phyloP scores from a whole-genome alignment of 2,797 vertebrate genomes.

The Brachyrhaphis roseni region DNA sequence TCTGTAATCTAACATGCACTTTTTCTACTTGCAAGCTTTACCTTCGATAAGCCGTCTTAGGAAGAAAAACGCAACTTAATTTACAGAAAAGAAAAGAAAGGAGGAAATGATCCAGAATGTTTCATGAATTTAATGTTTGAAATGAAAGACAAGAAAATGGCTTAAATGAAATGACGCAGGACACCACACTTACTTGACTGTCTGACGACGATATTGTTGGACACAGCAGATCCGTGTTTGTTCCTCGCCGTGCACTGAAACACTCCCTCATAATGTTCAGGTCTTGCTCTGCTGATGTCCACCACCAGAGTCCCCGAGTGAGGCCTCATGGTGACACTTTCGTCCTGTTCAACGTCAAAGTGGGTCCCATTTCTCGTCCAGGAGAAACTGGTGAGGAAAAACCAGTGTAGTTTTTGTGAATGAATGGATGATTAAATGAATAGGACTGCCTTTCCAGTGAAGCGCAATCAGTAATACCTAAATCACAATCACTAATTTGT shows the following conservation, averaged over 20 bases:
- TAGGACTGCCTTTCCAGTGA: not conserved
- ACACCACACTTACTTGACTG: constrained; percentile 87
- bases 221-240: constrained; percentile 91
- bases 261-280: constrained; percentile 90
- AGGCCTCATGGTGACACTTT: constrained; percentile 87
- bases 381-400: constrained; percentile 85
- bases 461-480: not conserved
- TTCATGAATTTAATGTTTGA: not conserved
- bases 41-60: constrained; percentile 72
- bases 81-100: constrained; percentile 43
- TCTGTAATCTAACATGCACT: constrained; percentile 49
- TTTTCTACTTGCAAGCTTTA: constrained; percentile 55
- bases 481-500: not conserved
- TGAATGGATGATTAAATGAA: not conserved
- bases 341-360: constrained; percentile 90
- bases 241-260: constrained; percentile 96
- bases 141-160: constrained; percentile 13
- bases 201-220: constrained; percentile 90
- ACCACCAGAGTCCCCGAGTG: constrained; percentile 91
- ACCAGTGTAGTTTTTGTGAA: not conserved
- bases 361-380: constrained; percentile 96
- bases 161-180: not conserved
- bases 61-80: constrained; percentile 72
- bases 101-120: constrained; percentile 28
- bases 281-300: constrained; percentile 90